Percentiles rank a stretch among this genome's conserved stretches.
Evolutionary conservation across 2,797 vertebrate species (phyloP).

Genomic region (Gallinago nigripennis): DNA sequence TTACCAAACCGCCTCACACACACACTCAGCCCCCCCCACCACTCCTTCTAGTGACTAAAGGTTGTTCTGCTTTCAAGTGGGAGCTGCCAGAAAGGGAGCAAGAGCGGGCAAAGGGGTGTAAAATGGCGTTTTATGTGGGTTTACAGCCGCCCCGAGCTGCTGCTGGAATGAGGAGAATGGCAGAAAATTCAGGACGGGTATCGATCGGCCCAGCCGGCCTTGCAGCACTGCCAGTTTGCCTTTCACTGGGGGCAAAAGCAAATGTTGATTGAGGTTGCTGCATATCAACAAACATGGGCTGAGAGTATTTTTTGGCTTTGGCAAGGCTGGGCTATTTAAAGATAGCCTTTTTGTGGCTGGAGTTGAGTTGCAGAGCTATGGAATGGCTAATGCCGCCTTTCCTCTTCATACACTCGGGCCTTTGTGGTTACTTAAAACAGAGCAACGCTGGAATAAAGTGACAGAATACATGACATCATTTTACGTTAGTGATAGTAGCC

Average conservation of each 20-base stretch:
- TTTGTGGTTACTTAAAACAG: neutral
- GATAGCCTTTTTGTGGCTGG: neutral
- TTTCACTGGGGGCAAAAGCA: constrained; percentile 31
- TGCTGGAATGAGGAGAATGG: neutral
- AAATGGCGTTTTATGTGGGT: accelerated
- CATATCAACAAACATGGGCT: neutral
- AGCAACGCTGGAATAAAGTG: neutral
- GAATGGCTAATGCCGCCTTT: neutral
- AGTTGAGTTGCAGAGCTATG: neutral
- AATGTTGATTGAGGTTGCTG: constrained; percentile 63
- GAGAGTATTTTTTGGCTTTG: neutral
- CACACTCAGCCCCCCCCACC: neutral
- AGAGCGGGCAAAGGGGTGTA: accelerated
- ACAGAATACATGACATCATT: neutral
- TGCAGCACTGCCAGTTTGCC: constrained; percentile 10
- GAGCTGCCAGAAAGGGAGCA: neutral
- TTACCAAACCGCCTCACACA: no score
- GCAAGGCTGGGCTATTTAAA: constrained; percentile 20
- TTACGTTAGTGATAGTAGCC: neutral
- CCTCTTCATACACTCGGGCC: neutral
- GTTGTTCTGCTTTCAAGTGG: no score
- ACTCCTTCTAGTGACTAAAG: neutral
- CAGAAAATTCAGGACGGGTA: neutral
- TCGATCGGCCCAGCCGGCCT: constrained; percentile 37
- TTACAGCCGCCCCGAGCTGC: neutral